A percentile compares a stretch with the other conserved stretches of the same genome.
phyloP scores from a whole-genome alignment of 1,140 invertebrate species.

The Ridgeia piscesae region DNA sequence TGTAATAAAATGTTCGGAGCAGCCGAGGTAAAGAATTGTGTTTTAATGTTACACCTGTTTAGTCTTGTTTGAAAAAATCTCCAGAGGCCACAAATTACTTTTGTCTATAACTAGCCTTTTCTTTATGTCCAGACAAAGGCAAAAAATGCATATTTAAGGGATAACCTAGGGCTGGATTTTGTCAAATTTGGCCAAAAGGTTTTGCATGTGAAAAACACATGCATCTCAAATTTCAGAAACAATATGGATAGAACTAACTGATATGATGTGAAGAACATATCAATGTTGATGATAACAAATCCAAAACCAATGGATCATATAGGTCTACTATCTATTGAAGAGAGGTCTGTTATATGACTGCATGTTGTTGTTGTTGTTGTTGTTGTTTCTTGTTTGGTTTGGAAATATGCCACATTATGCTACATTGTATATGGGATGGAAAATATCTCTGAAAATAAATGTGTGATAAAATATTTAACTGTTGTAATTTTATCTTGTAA shows the following conservation, averaged over 20 bases:
- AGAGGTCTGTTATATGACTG: not conserved
- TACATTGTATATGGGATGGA: not conserved
- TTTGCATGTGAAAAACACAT: no score
- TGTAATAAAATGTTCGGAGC: no score
- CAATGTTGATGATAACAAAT: not conserved
- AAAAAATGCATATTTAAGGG: no score
- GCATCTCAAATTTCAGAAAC: no score
- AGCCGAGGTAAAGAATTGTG: no score
- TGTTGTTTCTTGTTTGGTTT: not conserved
- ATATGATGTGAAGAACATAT: not conserved
- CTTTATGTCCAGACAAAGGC: no score
- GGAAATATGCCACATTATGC: not conserved
- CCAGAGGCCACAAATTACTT: no score
- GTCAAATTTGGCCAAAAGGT: no score
- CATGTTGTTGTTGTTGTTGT: not conserved
- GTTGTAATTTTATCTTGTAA: not conserved
- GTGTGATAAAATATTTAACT: not conserved
- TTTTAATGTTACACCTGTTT: no score
- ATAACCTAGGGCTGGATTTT: no score
- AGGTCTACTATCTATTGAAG: not conserved
- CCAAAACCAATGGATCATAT: not conserved
- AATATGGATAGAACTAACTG: not conserved
- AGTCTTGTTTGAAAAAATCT: no score
- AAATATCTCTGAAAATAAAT: not conserved
- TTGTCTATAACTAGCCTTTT: no score